A percentile compares a stretch with the other conserved stretches of the same genome.
phyloP scores from a whole-genome alignment of 2,113 vertebrate species.

The Oncorhynchus keta region DNA sequence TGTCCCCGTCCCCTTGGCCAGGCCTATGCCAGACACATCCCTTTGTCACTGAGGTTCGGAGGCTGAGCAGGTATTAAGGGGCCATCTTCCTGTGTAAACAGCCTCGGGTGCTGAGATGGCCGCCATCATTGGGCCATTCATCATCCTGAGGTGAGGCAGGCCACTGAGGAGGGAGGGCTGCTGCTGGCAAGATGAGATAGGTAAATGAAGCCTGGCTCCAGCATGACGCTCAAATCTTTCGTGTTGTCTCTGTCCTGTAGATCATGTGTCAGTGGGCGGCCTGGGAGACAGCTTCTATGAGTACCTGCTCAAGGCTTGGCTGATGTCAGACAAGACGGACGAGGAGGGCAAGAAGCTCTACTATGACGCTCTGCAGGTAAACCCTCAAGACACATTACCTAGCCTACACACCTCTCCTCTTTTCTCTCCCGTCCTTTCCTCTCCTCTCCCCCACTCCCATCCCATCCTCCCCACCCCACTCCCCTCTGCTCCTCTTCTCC shows the following conservation, averaged over 20 bases:
- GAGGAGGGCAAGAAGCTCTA: constrained; percentile 94
- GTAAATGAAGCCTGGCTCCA: too few relatives aligned
- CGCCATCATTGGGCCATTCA: too few relatives aligned
- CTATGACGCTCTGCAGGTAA: constrained; percentile 94
- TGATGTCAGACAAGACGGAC: constrained; percentile 95
- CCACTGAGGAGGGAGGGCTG: too few relatives aligned
- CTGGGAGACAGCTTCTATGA: constrained; percentile 98
- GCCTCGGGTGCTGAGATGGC: too few relatives aligned
- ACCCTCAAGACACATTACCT: background rate
- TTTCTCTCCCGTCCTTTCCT: background rate
- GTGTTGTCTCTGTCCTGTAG: constrained; percentile 57
- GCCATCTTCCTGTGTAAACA: too few relatives aligned
- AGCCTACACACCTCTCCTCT: background rate
- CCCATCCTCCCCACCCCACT: background rate
- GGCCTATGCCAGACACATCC: too few relatives aligned
- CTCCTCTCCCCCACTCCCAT: background rate
- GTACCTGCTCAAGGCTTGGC: constrained; percentile 97
- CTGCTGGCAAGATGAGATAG: too few relatives aligned
- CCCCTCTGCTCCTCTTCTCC: background rate
- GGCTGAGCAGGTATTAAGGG: too few relatives aligned
- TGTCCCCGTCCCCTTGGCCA: too few relatives aligned
- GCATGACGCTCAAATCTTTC: background rate
- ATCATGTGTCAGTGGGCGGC: constrained; percentile 95
- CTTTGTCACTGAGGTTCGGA: too few relatives aligned
- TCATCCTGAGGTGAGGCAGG: too few relatives aligned